Percentiles rank a stretch among this genome's conserved stretches.
These are phyloP conservation scores for Aleadryas rufinucha DNA, from an alignment of 2,113 vertebrate species.

Conservation along the genomic window DNA sequence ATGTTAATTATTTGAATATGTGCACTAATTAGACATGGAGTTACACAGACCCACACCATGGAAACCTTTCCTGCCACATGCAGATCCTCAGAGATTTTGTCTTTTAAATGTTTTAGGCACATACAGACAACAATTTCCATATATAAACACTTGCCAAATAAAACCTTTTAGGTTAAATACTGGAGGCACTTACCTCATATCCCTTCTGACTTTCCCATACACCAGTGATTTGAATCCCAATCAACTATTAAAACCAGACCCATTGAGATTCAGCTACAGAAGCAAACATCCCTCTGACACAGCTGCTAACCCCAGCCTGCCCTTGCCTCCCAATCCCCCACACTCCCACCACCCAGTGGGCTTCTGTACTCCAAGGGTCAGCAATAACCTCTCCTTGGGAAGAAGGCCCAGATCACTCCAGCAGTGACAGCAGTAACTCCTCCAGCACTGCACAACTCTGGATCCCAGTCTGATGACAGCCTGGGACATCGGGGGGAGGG, in stretches of 20 bases:
- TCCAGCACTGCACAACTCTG: background rate
- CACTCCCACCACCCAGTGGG: accelerated
- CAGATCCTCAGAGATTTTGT: background rate
- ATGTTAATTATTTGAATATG: background rate
- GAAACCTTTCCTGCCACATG: background rate
- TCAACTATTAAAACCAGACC: background rate
- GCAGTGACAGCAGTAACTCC: background rate
- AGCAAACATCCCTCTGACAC: background rate
- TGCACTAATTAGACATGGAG: background rate
- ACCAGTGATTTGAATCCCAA: background rate
- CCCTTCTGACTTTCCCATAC: background rate
- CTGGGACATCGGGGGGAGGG: background rate
- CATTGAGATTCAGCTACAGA: accelerated
- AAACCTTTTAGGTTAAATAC: background rate
- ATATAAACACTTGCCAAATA: background rate
- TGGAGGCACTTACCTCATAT: background rate
- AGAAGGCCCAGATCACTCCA: background rate
- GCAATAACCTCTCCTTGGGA: background rate
- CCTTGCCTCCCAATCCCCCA: accelerated
- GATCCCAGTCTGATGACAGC: background rate
- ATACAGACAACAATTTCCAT: background rate
- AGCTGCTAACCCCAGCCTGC: background rate
- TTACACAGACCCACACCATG: background rate
- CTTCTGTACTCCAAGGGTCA: background rate
- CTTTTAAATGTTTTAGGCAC: background rate